phyloP scores from a whole-genome alignment of 2,113 vertebrate genomes.

The Ivindomyrus marchei region DNA sequence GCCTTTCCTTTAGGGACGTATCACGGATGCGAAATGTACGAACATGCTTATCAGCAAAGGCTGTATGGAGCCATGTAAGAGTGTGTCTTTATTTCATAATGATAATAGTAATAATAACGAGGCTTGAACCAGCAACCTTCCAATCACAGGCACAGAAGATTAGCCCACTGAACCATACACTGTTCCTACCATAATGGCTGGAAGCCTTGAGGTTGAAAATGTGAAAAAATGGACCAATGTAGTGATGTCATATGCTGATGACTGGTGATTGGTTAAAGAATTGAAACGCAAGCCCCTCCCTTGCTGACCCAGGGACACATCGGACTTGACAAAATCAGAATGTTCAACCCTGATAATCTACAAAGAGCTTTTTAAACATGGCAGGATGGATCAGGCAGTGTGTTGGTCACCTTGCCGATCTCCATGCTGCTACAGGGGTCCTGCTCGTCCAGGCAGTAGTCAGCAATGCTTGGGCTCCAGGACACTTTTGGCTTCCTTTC shows the following conservation, averaged over 20 bases:
- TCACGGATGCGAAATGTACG: not conserved
- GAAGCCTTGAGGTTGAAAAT: not conserved
- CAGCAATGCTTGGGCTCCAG: conserved; percentile 38
- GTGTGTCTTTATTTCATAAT: not conserved
- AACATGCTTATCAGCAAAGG: not conserved
- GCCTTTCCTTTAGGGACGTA: not conserved
- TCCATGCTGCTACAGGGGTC: conserved; percentile 50
- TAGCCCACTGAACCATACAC: not conserved
- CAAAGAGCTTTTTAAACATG: not conserved
- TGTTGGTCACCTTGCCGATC: conserved; percentile 53
- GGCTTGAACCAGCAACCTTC: not conserved
- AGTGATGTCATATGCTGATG: not conserved
- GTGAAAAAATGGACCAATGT: not conserved
- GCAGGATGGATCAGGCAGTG: not conserved
- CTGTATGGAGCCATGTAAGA: not conserved
- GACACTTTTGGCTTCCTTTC: conserved; percentile 37
- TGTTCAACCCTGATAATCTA: not conserved
- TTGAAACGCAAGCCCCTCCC: not conserved
- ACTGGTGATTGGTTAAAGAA: not conserved
- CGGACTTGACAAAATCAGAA: not conserved
- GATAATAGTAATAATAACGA: not conserved
- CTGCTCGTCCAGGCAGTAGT: conserved; percentile 57
- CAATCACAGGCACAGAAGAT: not conserved
- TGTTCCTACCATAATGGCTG: not conserved
- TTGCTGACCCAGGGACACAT: not conserved